Evolutionary conservation across 2,113 vertebrate species (phyloP), one percentile per base, ranked within the genome.

Genomic region (Ammodramus savannarum): DNA sequence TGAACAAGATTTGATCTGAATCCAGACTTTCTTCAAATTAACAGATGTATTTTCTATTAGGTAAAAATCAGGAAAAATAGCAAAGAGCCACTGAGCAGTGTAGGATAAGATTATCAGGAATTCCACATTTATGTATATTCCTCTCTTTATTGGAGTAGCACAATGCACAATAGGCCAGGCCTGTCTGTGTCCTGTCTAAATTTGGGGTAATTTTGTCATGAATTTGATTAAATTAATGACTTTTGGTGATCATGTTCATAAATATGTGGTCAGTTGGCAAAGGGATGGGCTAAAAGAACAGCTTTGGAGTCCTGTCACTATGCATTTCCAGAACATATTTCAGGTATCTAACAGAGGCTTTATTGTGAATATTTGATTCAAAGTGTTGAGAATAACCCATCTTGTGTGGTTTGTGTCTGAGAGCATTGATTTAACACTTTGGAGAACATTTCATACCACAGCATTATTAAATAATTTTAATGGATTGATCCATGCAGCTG

Each of bases 291-390:
- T 29, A 39, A 52, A 87, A 3, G 3, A 68, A 8, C 11, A 29
- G 0, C 32, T 69, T 27, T 61, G 19, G 52, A 29, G 26, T 26
- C 16, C 44, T 67, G 11, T 27, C 44, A 36, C 10, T 43, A 0
- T 7, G 9, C 44, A 52, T 76, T 83, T 83, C 32, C 21, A 80
- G 72, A 84, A 15, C 5, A 36, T 38, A 31, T 41, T 58, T 69
- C 46, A 59, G 32, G 10, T 19, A 3, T 7, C 2, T 31, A 46
- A 69, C 5, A 13, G 41, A 66, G 44, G 3, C 3, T 68, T 90
- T 36, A 6, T 62, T 83, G 19, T 65, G 39, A 7, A 15, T 49
- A 66, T 62, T 68, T 67, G 51, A 36, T 49, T 39, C 11, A 19
- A 38, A 67, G 26, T 11, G 13, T 13, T 67, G 43, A 61, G 19